Conservation (phyloP, 2,888 invertebrate species). For the Cephus pulcher region DNA sequence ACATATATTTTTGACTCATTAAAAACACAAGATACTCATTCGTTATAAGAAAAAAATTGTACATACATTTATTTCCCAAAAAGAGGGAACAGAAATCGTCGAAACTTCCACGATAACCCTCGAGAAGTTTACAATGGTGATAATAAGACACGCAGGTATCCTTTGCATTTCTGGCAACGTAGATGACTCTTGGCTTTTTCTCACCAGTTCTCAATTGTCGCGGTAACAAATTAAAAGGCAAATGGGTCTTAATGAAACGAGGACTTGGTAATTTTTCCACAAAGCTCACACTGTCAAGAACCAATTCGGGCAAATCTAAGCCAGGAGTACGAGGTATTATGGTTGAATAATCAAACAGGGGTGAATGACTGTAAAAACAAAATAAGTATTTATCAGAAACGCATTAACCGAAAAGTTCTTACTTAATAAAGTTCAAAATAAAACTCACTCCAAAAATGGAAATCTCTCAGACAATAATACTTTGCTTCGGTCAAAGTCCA, state of each 20-base stretch:
- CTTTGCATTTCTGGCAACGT: slow-evolving; percentile 79
- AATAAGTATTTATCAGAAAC: background rate
- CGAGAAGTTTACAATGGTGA: slow-evolving; percentile 74
- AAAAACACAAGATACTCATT: slow-evolving; percentile 13
- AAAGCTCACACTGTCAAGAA: slow-evolving; percentile 48
- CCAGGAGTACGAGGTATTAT: slow-evolving; percentile 48
- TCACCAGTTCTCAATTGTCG: slow-evolving; percentile 62
- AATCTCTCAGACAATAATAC: slow-evolving; percentile 72
- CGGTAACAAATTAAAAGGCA: slow-evolving; percentile 74
- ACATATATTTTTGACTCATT: background rate
- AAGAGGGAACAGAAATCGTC: slow-evolving; percentile 73
- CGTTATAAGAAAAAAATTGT: background rate
- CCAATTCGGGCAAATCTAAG: slow-evolving; percentile 42
- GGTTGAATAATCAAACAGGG: slow-evolving; percentile 64
- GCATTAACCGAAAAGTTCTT: background rate
- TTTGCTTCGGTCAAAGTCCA: slow-evolving; percentile 72
- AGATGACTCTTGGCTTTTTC: slow-evolving; percentile 72
- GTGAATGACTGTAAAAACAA: slow-evolving; percentile 33
- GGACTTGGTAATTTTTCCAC: slow-evolving; percentile 67
- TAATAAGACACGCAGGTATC: slow-evolving; percentile 79
- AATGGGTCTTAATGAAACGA: slow-evolving; percentile 75
- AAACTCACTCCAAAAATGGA: slow-evolving; percentile 70
- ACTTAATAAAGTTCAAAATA: background rate
- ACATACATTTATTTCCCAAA: slow-evolving; percentile 70
- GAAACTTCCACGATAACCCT: slow-evolving; percentile 70